Base-by-base conservation (phyloP, 2,797 vertebrate genomes). In the Synaphobranchus kaupii region DNA sequence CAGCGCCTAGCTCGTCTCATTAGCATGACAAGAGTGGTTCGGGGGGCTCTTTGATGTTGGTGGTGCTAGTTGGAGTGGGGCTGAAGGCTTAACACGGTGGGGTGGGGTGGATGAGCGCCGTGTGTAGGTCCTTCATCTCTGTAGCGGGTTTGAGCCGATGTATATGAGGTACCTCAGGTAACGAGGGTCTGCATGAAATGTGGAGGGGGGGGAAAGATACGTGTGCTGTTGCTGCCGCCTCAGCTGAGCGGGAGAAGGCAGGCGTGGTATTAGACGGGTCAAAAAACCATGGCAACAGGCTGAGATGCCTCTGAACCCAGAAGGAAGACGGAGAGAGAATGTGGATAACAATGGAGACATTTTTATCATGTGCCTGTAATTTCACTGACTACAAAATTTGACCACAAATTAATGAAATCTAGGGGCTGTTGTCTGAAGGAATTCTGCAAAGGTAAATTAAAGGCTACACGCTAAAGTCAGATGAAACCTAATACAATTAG, bases 241-340 rank as follows among this genome's bases (percentile, higher is more conserved):
- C 66, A 71, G 28, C 66, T 31, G 66, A 34, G 12, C 15, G 31
- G 31, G 31, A 39, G 68, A 34, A 31, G 28, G n/a, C 66, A 28
- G 50, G 52, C 52, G 2, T 54, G 9, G 2, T 54, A 4, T 10
- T 17, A 13, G 31, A 34, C 2, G 28, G 31, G 39, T 76, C 73
- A 76, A 5, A 44, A 76, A 81, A 48, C 78, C 25, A 48, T n/a
- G 78, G 78, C 78, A 81, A 81, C 47, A 81, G 22, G 28, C 78
- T 47, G 22, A n/a, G 78, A 9, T 22, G 22, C 25, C 13, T 34
- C 78, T 81, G 47, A n/a, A 25, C 76, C 78, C 20, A 81, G 78
- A 50, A n/a, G 25, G 31, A 81, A 10, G 44, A n/a, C 15, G 4
- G 47, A n/a, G 15, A 9, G 9, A 48, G 22, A 80, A 3, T 6